Evolutionary conservation across 2,797 vertebrate species (phyloP).

Genomic region (Myripristis murdjan): DNA sequence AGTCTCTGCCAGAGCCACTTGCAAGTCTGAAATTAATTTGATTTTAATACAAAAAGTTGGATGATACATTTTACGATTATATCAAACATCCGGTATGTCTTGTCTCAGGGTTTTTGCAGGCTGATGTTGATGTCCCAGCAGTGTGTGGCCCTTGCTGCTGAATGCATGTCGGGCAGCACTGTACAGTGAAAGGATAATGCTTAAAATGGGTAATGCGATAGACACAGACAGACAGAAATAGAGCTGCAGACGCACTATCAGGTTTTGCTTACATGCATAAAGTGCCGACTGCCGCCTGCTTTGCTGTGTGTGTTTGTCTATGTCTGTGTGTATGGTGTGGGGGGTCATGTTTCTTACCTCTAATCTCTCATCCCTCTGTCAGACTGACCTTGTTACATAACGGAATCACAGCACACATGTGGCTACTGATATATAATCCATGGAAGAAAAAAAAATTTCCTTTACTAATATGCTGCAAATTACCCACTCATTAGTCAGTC

Average conservation of each 20-base stretch:
- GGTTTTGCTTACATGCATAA: conserved; percentile 52
- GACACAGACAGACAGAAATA: conserved; percentile 43
- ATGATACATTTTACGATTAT: too few relatives aligned
- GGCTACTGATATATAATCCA: neutral
- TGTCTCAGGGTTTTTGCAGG: too few relatives aligned
- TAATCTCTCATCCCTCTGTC: conserved; percentile 52
- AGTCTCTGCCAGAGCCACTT: too few relatives aligned
- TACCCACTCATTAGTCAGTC: too few relatives aligned
- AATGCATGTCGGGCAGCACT: neutral
- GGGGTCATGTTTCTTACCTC: conserved; percentile 53
- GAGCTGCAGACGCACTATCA: conserved; percentile 43
- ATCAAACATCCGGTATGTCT: too few relatives aligned
- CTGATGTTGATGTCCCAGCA: too few relatives aligned
- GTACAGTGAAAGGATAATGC: neutral
- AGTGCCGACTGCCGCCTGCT: conserved; percentile 28
- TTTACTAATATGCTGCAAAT: too few relatives aligned
- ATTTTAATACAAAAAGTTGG: too few relatives aligned
- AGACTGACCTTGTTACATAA: conserved; percentile 57
- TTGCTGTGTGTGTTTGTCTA: conserved; percentile 18
- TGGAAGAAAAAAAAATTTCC: too few relatives aligned
- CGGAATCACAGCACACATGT: conserved; percentile 38
- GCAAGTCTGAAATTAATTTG: too few relatives aligned
- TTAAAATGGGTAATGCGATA: conserved; percentile 9
- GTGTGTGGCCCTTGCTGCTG: too few relatives aligned
- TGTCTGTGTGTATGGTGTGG: neutral